These are phyloP conservation scores for Agrotis ipsilon DNA, from an alignment of 2,888 invertebrate genomes.

Conservation along the genomic window DNA sequence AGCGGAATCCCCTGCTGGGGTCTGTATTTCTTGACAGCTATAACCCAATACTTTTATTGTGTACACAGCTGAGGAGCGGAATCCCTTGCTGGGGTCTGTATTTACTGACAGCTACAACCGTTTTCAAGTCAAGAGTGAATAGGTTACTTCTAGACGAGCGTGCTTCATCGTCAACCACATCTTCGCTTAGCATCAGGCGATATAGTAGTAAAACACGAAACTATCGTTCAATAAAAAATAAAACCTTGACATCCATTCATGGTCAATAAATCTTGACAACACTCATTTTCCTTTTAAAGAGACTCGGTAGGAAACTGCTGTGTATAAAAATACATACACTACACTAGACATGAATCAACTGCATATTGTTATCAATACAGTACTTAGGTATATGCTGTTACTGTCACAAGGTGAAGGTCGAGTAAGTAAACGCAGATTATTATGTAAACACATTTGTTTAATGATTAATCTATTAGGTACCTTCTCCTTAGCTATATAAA, in stretches of 20 bases:
- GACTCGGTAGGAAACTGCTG: background rate
- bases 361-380: background rate
- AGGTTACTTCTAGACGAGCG: no score
- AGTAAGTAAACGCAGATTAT: slow-evolving; percentile 12
- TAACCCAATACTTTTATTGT: no score
- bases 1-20: no score
- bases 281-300: slow-evolving; percentile 1
- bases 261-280: background rate
- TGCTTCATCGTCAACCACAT: no score
- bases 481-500: no score
- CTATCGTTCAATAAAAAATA: background rate
- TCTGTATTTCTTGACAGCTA: no score
- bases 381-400: background rate
- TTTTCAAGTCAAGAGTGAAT: no score
- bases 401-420: slow-evolving; percentile 25
- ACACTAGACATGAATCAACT: background rate
- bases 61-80: no score
- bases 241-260: background rate
- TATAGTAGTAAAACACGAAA: no score
- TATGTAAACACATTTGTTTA: slow-evolving; percentile 18
- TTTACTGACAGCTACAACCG: no score
- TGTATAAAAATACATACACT: background rate
- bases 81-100: no score
- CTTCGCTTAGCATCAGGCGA: no score
- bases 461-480: slow-evolving; percentile 1